Evolutionary conservation across 2,888 invertebrate species (phyloP).

Genomic region (Nomada goodeniana): DNA sequence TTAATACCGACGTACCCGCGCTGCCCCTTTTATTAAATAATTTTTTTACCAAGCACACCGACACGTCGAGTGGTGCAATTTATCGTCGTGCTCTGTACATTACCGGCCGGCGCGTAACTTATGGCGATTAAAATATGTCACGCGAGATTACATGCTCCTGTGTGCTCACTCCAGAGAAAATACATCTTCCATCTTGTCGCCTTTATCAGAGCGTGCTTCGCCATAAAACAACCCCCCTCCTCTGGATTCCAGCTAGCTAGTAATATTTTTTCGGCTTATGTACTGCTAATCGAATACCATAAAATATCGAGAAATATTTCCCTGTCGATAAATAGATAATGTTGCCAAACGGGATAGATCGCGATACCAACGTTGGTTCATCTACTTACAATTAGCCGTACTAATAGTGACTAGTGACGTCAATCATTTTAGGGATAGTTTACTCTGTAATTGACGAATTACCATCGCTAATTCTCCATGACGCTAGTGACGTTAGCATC

Average conservation of each 20-base stretch:
- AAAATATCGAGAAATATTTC: not conserved
- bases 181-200: conserved; percentile 18
- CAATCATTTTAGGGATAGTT: not conserved
- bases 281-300: not conserved
- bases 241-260: not conserved
- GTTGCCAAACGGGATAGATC: not conserved
- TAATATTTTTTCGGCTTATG: conserved; percentile 6
- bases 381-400: not conserved
- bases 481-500: not conserved
- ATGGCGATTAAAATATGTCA: conserved; percentile 49
- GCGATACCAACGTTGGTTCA: not conserved
- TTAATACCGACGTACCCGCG: conserved; percentile 16
- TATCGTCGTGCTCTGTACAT: conserved; percentile 26
- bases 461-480: not conserved
- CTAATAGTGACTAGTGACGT: not conserved
- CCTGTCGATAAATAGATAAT: not conserved
- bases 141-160: conserved; percentile 44
- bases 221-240: not conserved
- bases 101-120: conserved; percentile 37
- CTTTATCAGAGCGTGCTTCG: not conserved
- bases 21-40: conserved; percentile 40
- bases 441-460: not conserved
- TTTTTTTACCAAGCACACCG: conserved; percentile 31
- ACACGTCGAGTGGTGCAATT: conserved; percentile 20
- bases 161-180: conserved; percentile 12